Base-by-base conservation (phyloP, 2,888 invertebrate genomes). In the Ennomos quercinarius region DNA sequence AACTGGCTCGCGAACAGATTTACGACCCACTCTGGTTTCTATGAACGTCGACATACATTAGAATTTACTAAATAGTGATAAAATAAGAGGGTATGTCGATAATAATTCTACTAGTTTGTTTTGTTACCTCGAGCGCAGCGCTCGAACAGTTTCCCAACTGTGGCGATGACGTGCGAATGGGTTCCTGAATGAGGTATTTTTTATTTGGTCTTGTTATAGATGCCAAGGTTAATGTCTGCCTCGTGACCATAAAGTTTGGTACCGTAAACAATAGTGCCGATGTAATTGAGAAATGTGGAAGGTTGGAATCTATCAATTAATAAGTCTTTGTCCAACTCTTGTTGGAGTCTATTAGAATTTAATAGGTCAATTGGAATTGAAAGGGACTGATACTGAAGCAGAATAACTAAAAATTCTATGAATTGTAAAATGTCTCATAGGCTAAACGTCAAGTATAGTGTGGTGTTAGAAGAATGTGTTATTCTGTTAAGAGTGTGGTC, bases 21-120 rank as follows among this genome's bases (percentile, higher is more conserved):
- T 80, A 87, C 76, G 66, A 61, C 55, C 70, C 72, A 68, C 75
- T 84, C 87, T 87, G 87, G 81, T 86, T 83, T 79, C 76, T 80
- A 67, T 83, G 86, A 76, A 80, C 84, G 83, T 86, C 87, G 79
- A 83, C 82, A 82, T 83, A 82, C 84, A 79, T 88, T 87, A 85
- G 72, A 67, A 77, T 81, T 76, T 76, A 83, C 80, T 85, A 81
- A 83, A 86, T 86, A 87, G 75, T 71, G 71, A 78, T 81, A 77
- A 80, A 83, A 75, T 77, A 76, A 76, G 74, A 73, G 71, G 63
- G 70, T 68, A 62, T 69, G 76, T 77, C 68, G 72, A 77, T 79
- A 80, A 86, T 87, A 81, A 86, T 85, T 85, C 81, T 67, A 69
- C 78, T 77, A 73, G 77, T 83, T 83, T 83, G 84, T 85, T 83